These are phyloP conservation scores for Ditula angustiorana DNA, from an alignment of 2,888 invertebrate genomes.

Conservation along the genomic window DNA sequence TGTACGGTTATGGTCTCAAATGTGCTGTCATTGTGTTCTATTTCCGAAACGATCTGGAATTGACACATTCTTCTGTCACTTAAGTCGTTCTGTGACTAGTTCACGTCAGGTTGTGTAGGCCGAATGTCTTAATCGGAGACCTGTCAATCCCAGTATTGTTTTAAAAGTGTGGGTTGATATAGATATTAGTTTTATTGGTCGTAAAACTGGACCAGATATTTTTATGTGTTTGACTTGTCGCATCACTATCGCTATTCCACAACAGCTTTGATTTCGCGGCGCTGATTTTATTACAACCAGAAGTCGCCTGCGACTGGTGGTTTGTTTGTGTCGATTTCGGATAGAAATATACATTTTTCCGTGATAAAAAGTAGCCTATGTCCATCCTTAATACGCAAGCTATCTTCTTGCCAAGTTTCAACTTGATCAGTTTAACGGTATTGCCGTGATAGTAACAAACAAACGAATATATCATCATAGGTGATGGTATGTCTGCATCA, in stretches of 20 bases:
- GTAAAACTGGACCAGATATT: constrained; percentile 29
- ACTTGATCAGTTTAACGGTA: not conserved
- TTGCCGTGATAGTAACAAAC: too few species aligned
- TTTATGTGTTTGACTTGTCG: constrained; percentile 20
- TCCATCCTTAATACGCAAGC: not conserved
- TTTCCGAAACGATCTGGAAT: not conserved
- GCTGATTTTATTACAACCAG: not conserved
- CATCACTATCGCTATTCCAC: too few species aligned
- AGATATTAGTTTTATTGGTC: constrained; percentile 31
- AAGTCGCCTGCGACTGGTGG: not conserved
- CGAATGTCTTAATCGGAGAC: constrained; percentile 30
- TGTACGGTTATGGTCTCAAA: constrained; percentile 3
- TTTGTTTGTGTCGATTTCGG: too few species aligned
- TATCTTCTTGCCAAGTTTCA: too few species aligned
- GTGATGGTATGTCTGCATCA: too few species aligned
- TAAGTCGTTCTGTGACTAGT: constrained; percentile 6
- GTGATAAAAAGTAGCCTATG: not conserved
- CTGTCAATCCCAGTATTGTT: constrained; percentile 36
- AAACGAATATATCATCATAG: too few species aligned
- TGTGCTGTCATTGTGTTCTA: not conserved
- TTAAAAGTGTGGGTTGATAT: constrained; percentile 28
- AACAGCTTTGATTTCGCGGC: constrained; percentile 2
- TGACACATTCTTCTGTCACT: not conserved
- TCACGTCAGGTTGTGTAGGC: constrained; percentile 9
- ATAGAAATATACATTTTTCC: not conserved